Evolutionary conservation across 1,140 invertebrate genomes (phyloP).

Genomic region (Lithobius niger): DNA sequence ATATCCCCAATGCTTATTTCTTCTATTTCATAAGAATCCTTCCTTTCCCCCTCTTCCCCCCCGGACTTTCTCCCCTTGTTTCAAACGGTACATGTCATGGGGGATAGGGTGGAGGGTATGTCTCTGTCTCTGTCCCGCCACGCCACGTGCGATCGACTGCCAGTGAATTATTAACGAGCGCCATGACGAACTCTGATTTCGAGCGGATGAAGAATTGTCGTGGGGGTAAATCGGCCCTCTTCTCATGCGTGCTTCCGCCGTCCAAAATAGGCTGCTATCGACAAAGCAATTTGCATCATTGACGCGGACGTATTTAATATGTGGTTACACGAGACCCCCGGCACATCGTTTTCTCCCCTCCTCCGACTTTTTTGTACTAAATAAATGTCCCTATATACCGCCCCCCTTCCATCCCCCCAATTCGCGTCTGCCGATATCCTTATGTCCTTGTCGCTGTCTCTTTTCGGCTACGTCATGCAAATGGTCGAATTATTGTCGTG

Average conservation of each 20-base stretch:
- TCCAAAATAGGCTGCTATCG: neutral
- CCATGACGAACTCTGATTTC: neutral
- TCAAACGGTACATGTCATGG: neutral
- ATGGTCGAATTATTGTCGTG: too few species aligned
- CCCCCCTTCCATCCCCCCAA: too few species aligned
- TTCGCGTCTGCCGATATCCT: too few species aligned
- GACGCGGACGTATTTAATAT: neutral
- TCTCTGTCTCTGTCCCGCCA: neutral
- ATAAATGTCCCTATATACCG: too few species aligned
- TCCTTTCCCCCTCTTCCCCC: neutral
- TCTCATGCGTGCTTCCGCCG: neutral
- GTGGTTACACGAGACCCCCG: too few species aligned
- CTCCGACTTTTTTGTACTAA: too few species aligned
- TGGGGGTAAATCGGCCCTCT: neutral
- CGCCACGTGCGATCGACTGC: neutral
- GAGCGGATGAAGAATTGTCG: neutral
- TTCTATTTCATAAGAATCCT: too few species aligned
- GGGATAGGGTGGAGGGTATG: neutral
- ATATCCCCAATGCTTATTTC: too few species aligned
- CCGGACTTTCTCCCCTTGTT: neutral
- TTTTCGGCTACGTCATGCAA: too few species aligned
- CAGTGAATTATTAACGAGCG: neutral
- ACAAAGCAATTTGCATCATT: neutral
- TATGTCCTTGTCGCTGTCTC: too few species aligned
- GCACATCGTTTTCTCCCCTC: too few species aligned